phyloP scores from a whole-genome alignment of 37 sponge, comb jelly and placozoan genomes.

The Oopsacas minuta region DNA sequence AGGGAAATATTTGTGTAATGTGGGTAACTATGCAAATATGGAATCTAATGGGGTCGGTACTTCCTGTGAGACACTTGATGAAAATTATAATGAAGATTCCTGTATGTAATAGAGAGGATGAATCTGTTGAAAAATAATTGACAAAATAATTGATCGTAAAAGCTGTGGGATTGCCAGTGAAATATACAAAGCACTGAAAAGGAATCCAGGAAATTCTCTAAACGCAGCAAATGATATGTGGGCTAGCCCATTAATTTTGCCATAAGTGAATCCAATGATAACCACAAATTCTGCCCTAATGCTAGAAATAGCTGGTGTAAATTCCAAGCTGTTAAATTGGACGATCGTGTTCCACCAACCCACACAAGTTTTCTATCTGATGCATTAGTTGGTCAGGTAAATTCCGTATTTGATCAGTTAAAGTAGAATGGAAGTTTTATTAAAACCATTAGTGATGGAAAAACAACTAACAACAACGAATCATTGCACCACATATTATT shows the following conservation, averaged over 20 bases:
- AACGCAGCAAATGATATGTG: too few species aligned
- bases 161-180: too few species aligned
- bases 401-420: background rate
- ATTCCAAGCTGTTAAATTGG: background rate
- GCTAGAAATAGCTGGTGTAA: background rate
- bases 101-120: too few species aligned
- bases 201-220: too few species aligned
- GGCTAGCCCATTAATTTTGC: background rate
- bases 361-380: background rate
- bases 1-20: background rate
- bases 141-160: too few species aligned
- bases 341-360: background rate
- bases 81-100: too few species aligned
- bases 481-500: background rate
- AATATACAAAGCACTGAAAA: too few species aligned
- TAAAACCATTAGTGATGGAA: background rate
- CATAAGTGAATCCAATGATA: background rate
- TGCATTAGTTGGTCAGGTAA: background rate
- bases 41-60: too few species aligned
- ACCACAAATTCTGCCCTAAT: background rate
- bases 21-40: background rate
- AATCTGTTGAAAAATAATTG: too few species aligned
- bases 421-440: background rate
- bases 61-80: too few species aligned
- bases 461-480: background rate